Evolutionary conservation across 2,888 invertebrate species (phyloP), one percentile per base, ranked within the genome.

Genomic region (Cepaea hortensis): DNA sequence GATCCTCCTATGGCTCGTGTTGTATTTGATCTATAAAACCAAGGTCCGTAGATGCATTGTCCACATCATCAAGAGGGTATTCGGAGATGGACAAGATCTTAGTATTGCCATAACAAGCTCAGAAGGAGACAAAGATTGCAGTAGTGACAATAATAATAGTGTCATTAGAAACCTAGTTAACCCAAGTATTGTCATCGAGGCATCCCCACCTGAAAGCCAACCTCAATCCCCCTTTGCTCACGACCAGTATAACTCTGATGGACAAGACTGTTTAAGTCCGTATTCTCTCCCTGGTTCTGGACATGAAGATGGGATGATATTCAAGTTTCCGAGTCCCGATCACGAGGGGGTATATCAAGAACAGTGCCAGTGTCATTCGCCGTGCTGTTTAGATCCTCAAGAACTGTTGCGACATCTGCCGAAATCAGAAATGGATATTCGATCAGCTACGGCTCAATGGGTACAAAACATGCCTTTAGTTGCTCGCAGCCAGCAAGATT

Each of bases 11-110:
- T 85, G 91, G 76, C 88, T 92, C 4, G 90, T 92, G 2, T 55
- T 92, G 18, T 92, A 91, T 86, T 89, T 92, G 23, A 87, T 90
- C 79, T 90, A 90, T 87, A 89, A 88, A 84, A 91, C 91, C 11
- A 91, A 91, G 88, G 83, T 88, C 20, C 87, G 87, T 55, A 88
- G 87, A 84, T 87, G 86, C 65, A 85, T 85, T 48, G 75, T 87
- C 35, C 55, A 72, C 13, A 61, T 87, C 68, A 15, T 88, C 3
- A 85, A 82, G 48, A 82, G 80, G 23, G 68, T 55, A 0, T 11
- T 23, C 15, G 13, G 65, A 20, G 85, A 72, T 7, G 85, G 73
- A 11, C 13, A 55, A 9, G 70, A 79, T 18, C 9, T 9, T 20
- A 79, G 70, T 55, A 9, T 35, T 50, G 55, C 7, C 11, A 55